A percentile compares a stretch with the other conserved stretches of the same genome.
phyloP scores from a whole-genome alignment of 2,113 vertebrate genomes.

The Menidia beryllina region DNA sequence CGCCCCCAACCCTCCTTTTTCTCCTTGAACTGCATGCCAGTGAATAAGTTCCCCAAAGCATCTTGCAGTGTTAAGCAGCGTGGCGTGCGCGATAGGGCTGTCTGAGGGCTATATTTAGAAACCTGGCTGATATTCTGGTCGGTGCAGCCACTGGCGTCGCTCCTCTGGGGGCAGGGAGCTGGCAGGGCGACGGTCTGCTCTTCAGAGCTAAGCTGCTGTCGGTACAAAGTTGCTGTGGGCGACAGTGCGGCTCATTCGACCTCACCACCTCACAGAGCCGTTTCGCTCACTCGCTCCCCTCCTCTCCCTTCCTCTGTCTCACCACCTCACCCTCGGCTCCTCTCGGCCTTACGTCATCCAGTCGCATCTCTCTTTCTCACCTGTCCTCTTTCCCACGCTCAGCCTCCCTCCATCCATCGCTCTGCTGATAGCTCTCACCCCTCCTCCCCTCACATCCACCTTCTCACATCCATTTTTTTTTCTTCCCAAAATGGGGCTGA shows the following conservation, averaged over 20 bases:
- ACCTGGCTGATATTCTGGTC: constrained; percentile 69
- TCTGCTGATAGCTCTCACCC: constrained; percentile 12
- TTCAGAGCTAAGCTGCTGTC: constrained; percentile 45
- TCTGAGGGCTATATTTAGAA: constrained; percentile 78
- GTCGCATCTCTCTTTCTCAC: constrained; percentile 43
- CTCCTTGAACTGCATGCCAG: constrained; percentile 41
- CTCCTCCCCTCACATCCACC: constrained; percentile 20
- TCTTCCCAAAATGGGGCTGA: constrained; percentile 10
- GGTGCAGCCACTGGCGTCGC: constrained; percentile 42
- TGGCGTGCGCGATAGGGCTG: constrained; percentile 60
- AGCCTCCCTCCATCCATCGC: constrained; percentile 30
- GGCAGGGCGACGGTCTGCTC: constrained; percentile 30
- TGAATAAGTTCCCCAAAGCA: constrained; percentile 57
- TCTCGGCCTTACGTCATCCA: constrained; percentile 67
- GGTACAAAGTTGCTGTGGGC: constrained; percentile 52
- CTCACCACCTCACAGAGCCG: neutral
- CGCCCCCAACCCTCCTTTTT: constrained; percentile 24
- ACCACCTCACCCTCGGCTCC: constrained; percentile 1
- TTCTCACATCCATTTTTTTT: constrained; percentile 32
- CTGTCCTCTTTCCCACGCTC: constrained; percentile 60
- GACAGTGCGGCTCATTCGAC: neutral
- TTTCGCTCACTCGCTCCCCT: constrained; percentile 8
- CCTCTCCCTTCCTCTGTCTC: neutral
- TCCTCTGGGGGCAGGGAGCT: constrained; percentile 57
- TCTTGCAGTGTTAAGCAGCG: constrained; percentile 57